Evolutionary conservation across 2,113 vertebrate species (phyloP).

Genomic region (Athene cunicularia): DNA sequence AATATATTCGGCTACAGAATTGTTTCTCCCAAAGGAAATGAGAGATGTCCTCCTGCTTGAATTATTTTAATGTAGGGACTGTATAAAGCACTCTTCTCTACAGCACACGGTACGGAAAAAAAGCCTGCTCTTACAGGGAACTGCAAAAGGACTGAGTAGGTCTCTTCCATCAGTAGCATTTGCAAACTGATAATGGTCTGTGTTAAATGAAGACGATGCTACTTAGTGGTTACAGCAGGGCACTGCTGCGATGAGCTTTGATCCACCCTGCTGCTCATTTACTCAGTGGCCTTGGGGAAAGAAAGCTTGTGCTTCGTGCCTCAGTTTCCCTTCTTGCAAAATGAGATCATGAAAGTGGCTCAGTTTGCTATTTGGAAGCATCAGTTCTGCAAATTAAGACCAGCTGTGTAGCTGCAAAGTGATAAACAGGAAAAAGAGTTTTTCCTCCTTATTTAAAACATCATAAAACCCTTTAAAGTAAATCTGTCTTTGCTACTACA

Average conservation of each 20-base stretch:
- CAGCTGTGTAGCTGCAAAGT: background rate
- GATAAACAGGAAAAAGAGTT: background rate
- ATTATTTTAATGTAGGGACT: constrained; percentile 17
- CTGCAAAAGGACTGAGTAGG: background rate
- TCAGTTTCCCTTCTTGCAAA: background rate
- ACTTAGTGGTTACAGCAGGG: background rate
- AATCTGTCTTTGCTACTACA: background rate
- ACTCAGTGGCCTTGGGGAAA: background rate
- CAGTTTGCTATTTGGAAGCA: background rate
- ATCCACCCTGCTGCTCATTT: background rate
- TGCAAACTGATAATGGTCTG: background rate
- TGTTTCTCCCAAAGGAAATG: constrained; percentile 37
- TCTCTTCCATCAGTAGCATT: background rate
- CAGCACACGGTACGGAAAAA: background rate
- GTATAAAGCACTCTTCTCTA: background rate
- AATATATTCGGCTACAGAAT: constrained; percentile 10
- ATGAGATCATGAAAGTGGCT: background rate
- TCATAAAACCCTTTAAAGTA: background rate
- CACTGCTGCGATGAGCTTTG: background rate
- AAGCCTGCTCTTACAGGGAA: background rate
- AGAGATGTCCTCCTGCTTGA: constrained; percentile 16
- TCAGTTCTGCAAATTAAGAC: background rate
- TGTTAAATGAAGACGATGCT: background rate
- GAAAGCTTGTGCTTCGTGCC: background rate
- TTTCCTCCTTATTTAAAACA: background rate